phyloP scores from a whole-genome alignment of 2,888 invertebrate genomes.

The Tillus elongatus region DNA sequence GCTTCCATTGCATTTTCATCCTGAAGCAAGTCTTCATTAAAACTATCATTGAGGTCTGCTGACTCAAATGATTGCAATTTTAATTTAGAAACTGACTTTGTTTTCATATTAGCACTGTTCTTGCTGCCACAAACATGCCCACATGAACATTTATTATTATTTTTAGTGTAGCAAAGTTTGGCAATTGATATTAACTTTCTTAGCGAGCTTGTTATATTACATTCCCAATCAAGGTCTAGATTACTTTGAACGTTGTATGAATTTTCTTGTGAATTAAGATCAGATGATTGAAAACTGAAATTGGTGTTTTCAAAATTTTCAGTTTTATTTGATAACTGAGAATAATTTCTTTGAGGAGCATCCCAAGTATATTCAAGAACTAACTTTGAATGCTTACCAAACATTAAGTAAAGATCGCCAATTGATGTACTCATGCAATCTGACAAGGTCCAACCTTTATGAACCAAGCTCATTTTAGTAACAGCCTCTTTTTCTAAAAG shows the following conservation, averaged over 20 bases:
- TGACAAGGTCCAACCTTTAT: constrained; percentile 69
- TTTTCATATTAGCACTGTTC: too few species aligned
- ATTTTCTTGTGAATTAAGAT: too few species aligned
- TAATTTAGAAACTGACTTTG: too few species aligned
- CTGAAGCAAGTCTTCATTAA: too few species aligned
- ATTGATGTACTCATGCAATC: constrained; percentile 74
- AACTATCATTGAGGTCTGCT: too few species aligned
- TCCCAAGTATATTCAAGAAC: constrained; percentile 76
- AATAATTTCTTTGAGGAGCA: constrained; percentile 27
- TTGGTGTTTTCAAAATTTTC: too few species aligned
- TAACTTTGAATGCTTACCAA: constrained; percentile 64
- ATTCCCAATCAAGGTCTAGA: not conserved
- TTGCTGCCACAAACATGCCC: constrained; percentile 50
- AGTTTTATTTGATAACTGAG: not conserved
- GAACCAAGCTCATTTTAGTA: constrained; percentile 40
- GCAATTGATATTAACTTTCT: constrained; percentile 49
- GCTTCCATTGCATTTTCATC: too few species aligned
- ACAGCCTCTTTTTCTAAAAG: constrained; percentile 7
- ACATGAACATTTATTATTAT: constrained; percentile 46
- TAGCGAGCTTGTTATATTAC: constrained; percentile 32
- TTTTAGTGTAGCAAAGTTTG: constrained; percentile 40
- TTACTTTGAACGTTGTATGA: not conserved
- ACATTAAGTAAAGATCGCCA: constrained; percentile 85
- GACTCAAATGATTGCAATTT: too few species aligned
- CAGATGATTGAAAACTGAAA: too few species aligned